phyloP scores from a whole-genome alignment of 1,140 invertebrate genomes.

The Chelonus insularis region DNA sequence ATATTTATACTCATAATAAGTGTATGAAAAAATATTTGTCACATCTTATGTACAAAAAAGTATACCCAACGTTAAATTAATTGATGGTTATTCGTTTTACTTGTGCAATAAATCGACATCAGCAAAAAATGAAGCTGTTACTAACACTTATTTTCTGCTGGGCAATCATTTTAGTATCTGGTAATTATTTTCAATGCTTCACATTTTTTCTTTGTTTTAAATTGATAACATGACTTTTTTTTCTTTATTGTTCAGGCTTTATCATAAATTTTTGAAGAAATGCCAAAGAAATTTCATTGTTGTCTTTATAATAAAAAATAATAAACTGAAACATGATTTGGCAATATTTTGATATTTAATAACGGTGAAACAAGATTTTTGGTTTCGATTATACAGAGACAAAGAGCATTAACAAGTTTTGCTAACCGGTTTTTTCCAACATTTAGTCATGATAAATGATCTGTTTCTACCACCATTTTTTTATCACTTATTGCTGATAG shows the following conservation, averaged over 20 bases:
- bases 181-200: constrained; percentile 2
- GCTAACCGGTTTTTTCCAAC: constrained; percentile 10
- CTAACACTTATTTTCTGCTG: constrained; percentile 13
- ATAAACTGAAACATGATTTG: neutral
- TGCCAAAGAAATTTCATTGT: no score
- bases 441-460: constrained; percentile 4
- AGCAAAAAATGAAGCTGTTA: constrained; percentile 15
- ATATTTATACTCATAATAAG: no score
- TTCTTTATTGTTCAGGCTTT: neutral
- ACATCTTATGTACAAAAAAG: no score
- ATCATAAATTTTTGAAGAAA: neutral
- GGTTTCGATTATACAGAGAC: no score
- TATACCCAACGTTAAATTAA: neutral
- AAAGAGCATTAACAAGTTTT: neutral
- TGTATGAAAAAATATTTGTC: no score
- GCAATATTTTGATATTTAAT: neutral
- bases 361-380: no score
- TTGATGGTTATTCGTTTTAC: constrained; percentile 3
- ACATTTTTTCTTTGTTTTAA: no score
- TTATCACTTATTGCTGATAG: neutral
- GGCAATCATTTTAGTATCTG: constrained; percentile 23
- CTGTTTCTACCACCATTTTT: neutral
- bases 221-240: neutral
- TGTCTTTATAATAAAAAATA: no score
- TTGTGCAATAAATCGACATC: constrained; percentile 7